These are phyloP conservation scores for Ephialtes manifestator DNA, from an alignment of 2,888 invertebrate genomes.

Conservation along the genomic window DNA sequence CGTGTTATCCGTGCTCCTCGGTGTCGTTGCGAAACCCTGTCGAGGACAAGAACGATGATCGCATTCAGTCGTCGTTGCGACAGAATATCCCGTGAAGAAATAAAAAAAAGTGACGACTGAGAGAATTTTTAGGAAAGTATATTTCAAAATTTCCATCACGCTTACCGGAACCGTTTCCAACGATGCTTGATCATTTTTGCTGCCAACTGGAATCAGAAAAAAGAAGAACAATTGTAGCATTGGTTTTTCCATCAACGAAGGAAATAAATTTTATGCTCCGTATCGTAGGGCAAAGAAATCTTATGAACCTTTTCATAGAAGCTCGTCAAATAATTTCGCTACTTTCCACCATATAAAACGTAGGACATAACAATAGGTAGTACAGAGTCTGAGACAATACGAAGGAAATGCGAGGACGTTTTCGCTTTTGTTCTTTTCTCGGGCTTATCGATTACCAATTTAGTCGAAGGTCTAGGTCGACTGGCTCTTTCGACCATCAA, in stretches of 20 bases:
- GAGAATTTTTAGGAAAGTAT: background rate
- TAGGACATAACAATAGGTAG: background rate
- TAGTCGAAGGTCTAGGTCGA: no score
- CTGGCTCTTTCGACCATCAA: background rate
- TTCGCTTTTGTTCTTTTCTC: background rate
- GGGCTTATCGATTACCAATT: slow-evolving; percentile 1
- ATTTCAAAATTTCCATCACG: background rate
- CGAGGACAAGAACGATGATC: slow-evolving; percentile 32
- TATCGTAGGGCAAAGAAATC: background rate
- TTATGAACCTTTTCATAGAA: background rate
- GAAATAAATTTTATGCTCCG: background rate
- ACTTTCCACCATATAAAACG: background rate
- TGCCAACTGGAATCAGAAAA: slow-evolving; percentile 72
- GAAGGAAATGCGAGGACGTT: background rate
- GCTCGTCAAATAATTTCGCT: background rate
- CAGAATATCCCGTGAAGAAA: background rate
- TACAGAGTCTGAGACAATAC: background rate
- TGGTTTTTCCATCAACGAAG: background rate
- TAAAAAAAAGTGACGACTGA: background rate
- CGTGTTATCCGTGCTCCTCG: slow-evolving; percentile 44
- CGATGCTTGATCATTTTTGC: slow-evolving; percentile 54
- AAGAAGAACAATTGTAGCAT: background rate
- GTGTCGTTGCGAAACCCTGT: slow-evolving; percentile 53
- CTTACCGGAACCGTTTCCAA: slow-evolving; percentile 67
- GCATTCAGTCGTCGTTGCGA: slow-evolving; percentile 11